phyloP scores from a whole-genome alignment of 2,113 vertebrate species.

The Ammodytes marinus region DNA sequence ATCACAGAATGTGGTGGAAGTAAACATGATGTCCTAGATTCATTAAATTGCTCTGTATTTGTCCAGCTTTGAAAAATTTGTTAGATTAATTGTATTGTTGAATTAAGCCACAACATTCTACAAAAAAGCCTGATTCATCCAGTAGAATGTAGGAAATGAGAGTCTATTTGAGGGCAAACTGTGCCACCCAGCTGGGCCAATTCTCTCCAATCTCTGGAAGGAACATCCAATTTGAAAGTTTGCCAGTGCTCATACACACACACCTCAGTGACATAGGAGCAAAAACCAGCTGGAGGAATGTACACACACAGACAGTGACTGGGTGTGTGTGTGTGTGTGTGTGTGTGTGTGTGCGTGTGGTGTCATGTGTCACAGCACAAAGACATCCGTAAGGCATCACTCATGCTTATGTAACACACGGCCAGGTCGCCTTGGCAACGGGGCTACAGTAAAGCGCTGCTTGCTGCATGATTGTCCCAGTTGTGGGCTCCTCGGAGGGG shows the following conservation, averaged over 20 bases:
- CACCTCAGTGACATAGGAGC: background rate
- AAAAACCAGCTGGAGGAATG: conserved; percentile 51
- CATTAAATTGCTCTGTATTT: background rate
- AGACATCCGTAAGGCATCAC: conserved; percentile 12
- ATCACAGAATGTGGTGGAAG: background rate
- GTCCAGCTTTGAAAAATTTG: background rate
- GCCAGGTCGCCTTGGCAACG: conserved; percentile 48
- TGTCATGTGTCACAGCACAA: conserved; percentile 58
- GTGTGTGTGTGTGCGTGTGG: conserved; percentile 15
- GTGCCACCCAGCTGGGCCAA: background rate
- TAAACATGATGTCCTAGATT: background rate
- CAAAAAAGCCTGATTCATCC: background rate
- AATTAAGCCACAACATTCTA: background rate
- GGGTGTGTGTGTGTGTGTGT: conserved; percentile 16
- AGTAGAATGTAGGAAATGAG: background rate
- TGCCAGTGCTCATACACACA: too few species aligned
- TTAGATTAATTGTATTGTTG: background rate
- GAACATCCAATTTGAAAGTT: background rate
- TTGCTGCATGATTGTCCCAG: background rate
- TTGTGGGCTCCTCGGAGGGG: conserved; percentile 21
- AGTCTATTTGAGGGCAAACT: background rate
- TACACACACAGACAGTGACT: conserved; percentile 10
- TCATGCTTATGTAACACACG: conserved; percentile 53
- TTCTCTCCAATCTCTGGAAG: background rate
- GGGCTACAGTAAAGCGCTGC: conserved; percentile 21